Base-by-base conservation (phyloP, 2,888 invertebrate genomes). In the Ferrisia virgata region DNA sequence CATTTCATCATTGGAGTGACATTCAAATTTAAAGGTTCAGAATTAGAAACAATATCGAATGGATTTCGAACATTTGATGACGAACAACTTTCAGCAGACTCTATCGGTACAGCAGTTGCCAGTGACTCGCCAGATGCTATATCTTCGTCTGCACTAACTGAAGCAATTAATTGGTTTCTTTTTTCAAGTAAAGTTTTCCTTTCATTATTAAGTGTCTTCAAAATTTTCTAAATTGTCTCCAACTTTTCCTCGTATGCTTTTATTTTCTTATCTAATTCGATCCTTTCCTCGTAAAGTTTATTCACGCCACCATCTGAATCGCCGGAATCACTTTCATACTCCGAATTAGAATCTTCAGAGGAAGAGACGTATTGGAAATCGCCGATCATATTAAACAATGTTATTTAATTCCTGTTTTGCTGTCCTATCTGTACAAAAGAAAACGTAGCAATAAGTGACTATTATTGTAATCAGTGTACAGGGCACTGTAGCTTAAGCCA, bases 291-390 rank as follows among this genome's bases (percentile, higher is more conserved):
- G 11, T 39, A 5, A n/a, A 83, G 47, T 76, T 83, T 83, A 2
- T 76, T 43, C 13, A 83, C 6, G 33, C 31, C 36, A 28, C 28
- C 33, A 4, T 83, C 83, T 0, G 83, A 83, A n/a, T 39, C 39
- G 39, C 76, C 69, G 18, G 43, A 76, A 83, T 83, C 83, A n/a
- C 83, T 83, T 28, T 83, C 83, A 9, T 4, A 40, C 2, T 76
- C 83, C 0, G 72, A 72, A 76, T 83, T 76, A 0, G 72, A 72
- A 0, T 43, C 43, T n/a, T 83, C 83, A 0, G 83, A 83, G 1
- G 83, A 83, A n/a, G 83, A 83, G 11, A 31, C 39, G 18, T 83
- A 83, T n/a, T 76, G 83, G 43, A 83, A 83, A 40, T 83, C 83
- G 18, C 83, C 83, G 28, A 83, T 72, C 83, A 83, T 83, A 4